phyloP scores from a whole-genome alignment of 1,140 invertebrate species.

The Theocolax elegans region DNA sequence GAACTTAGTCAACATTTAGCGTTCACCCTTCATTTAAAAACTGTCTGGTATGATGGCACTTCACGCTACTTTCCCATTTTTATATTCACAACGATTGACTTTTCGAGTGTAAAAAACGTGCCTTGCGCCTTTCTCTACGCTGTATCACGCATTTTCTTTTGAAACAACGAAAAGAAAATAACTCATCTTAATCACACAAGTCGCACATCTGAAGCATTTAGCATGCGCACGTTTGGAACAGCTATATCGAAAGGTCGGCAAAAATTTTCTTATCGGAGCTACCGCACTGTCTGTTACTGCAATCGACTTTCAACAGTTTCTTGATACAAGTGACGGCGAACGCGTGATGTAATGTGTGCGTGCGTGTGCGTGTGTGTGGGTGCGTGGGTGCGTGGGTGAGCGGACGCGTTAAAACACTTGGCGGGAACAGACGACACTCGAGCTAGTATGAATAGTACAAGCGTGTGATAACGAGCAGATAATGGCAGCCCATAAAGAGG shows the following conservation, averaged over 20 bases:
- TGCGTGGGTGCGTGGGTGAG: background rate
- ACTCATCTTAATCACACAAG: constrained; percentile 16
- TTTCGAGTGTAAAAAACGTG: constrained; percentile 15
- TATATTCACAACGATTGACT: constrained; percentile 39
- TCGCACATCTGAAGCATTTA: background rate
- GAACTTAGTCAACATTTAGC: constrained; percentile 60
- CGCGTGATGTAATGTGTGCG: background rate
- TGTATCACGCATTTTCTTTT: background rate
- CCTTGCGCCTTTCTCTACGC: background rate
- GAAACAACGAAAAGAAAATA: background rate
- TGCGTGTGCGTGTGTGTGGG: no score
- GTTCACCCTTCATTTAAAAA: constrained; percentile 56
- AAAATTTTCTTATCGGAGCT: constrained; percentile 22
- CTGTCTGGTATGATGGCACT: constrained; percentile 69
- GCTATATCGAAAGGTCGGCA: constrained; percentile 34
- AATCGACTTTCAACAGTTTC: background rate
- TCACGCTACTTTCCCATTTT: constrained; percentile 59
- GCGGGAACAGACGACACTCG: background rate
- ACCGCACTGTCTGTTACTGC: background rate
- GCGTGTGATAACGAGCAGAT: constrained; percentile 36
- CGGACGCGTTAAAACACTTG: background rate
- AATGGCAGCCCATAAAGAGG: constrained; percentile 34
- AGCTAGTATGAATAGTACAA: constrained; percentile 31
- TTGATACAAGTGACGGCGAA: background rate
- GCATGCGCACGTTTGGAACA: background rate